Evolutionary conservation across 2,113 vertebrate genomes (phyloP), one percentile per base, ranked within the genome.

Genomic region (Daboia siamensis): DNA sequence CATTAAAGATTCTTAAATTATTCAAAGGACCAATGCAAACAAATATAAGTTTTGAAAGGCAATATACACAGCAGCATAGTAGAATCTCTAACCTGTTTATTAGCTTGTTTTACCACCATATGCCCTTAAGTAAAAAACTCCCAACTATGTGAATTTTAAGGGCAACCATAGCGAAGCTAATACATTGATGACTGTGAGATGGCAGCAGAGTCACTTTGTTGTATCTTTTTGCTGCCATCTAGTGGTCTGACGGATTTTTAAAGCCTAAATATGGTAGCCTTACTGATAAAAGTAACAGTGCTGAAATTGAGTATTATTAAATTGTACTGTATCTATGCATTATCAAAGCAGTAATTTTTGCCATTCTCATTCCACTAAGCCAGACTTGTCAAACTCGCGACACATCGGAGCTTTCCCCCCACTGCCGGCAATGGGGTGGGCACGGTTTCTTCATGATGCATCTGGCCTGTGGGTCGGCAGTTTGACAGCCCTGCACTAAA

Each of bases 231-330:
- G 74, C 33, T 74, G 13, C n/a, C n/a, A n/a, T 39, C n/a, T 44
- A 74, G 33, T 44, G 15, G 33, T 44, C 33, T 21, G 17, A 20
- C 21, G 33, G 74, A 80, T 44, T 44, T 80, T 21, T 44, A 21
- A 80, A 39, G 17, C 17, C 33, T 80, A 39, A 5, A 80, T 80
- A 80, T 39, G 69, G 33, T 80, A 80, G 17, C 69, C 69, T 33
- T 64, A 11, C 8, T 26, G 11, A 24, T 64, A 64, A 21, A n/a
- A 91, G 64, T 33, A 94, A 90, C 39, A 93, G 46, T n/a, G 87
- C 94, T 3, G 55, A 91, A 61, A 94, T 61, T 61, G 2, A 39
- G 93, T 93, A 94, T 21, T 89, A 94, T 15, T 91, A 44, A 93
- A 4, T 0, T 24, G 90, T 89, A 91, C 90, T 94, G 91, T 39